phyloP scores from a whole-genome alignment of 2,888 invertebrate genomes.

The Euplexia lucipara region DNA sequence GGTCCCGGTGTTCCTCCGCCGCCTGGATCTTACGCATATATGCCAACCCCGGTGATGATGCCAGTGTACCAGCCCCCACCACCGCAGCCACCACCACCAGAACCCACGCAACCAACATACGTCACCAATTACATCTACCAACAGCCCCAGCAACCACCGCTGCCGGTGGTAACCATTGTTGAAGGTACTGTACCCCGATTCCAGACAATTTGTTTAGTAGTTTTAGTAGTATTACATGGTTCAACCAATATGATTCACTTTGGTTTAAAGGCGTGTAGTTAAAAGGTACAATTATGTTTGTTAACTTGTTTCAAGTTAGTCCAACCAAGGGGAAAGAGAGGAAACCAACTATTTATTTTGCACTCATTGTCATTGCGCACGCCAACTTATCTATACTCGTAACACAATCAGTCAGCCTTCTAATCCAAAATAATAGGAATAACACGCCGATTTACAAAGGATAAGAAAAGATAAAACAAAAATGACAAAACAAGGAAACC shows the following conservation, averaged over 20 bases:
- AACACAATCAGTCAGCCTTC: constrained; percentile 14
- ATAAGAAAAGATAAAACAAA: constrained; percentile 20
- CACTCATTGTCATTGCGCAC: constrained; percentile 11
- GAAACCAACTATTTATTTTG: background rate
- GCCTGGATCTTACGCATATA: constrained; percentile 71
- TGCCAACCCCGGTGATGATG: constrained; percentile 84
- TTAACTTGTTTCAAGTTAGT: no score
- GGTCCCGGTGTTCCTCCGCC: constrained; percentile 58
- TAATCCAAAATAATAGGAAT: constrained; percentile 13
- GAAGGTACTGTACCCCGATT: constrained; percentile 48
- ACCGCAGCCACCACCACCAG: constrained; percentile 67
- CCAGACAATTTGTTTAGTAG: background rate
- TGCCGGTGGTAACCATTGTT: constrained; percentile 66
- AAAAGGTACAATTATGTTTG: no score
- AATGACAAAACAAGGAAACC: background rate
- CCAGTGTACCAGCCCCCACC: constrained; percentile 79
- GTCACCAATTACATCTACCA: constrained; percentile 83
- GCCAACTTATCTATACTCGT: constrained; percentile 21
- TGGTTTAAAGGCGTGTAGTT: background rate
- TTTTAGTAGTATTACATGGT: background rate
- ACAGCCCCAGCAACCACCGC: constrained; percentile 61
- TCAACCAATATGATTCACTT: background rate
- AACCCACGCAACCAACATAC: constrained; percentile 71
- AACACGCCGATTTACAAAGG: constrained; percentile 9
- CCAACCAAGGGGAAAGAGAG: background rate